Evolutionary conservation across 2,113 vertebrate species (phyloP).

Genomic region (Columbina picui): DNA sequence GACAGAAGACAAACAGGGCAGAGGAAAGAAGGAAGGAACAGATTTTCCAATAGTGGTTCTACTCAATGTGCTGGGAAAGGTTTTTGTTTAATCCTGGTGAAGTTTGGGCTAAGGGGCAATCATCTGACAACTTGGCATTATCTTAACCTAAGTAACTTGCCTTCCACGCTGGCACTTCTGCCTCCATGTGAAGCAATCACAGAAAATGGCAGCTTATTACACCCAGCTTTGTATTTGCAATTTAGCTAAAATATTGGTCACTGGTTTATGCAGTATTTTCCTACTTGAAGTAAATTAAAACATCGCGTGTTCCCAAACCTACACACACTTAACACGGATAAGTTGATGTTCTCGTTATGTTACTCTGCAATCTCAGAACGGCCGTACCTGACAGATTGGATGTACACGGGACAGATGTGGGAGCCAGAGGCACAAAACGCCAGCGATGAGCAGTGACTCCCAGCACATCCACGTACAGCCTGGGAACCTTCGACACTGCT

Average conservation of each 20-base stretch:
- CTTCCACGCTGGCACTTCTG: slow-evolving; percentile 39
- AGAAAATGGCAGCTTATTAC: neutral
- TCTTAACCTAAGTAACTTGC: slow-evolving; percentile 3
- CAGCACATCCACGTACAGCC: neutral
- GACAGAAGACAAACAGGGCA: neutral
- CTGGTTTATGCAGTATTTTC: neutral
- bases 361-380: neutral
- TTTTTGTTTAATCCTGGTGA: neutral
- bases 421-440: neutral
- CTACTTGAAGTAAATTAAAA: neutral
- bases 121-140: neutral
- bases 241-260: neutral
- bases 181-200: neutral
- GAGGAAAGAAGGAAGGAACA: neutral
- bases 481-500: rapidly evolving
- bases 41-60: rapidly evolving
- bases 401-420: rapidly evolving
- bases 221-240: neutral
- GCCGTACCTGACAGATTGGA: neutral
- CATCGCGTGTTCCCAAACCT: rapidly evolving
- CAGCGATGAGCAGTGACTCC: rapidly evolving
- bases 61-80: neutral
- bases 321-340: rapidly evolving
- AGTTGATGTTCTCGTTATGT: rapidly evolving
- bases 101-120: neutral